phyloP scores from a whole-genome alignment of 2,797 vertebrate genomes.

The Sebastes umbrosus region DNA sequence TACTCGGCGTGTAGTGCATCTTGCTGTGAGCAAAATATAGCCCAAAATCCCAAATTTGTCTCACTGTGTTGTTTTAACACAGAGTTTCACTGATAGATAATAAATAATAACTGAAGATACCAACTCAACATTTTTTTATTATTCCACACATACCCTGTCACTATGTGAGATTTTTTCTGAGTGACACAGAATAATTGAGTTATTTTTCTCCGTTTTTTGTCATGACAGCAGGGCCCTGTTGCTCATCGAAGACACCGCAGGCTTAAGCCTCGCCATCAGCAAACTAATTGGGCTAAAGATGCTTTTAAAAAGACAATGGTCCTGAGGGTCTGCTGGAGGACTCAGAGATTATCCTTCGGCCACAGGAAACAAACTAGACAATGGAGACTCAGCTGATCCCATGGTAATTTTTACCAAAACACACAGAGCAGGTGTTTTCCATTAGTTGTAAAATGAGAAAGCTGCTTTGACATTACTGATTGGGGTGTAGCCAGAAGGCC shows the following conservation, averaged over 20 bases:
- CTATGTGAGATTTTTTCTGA: not conserved
- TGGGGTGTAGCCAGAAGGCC: constrained; percentile 21
- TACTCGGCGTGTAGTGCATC: not conserved
- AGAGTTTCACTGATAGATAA: not conserved
- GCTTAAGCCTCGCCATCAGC: constrained; percentile 36
- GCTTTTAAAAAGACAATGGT: constrained; percentile 62
- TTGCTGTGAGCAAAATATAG: not conserved
- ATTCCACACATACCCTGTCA: not conserved
- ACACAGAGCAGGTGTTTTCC: constrained; percentile 52
- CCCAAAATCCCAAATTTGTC: not conserved
- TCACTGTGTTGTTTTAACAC: not conserved
- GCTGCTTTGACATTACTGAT: constrained; percentile 18
- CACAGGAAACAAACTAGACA: constrained; percentile 59
- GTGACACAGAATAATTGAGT: constrained; percentile 5
- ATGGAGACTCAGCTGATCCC: constrained; percentile 26
- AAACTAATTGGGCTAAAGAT: constrained; percentile 66
- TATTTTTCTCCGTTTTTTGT: constrained; percentile 4
- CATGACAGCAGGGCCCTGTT: not conserved
- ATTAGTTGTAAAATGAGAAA: constrained; percentile 49
- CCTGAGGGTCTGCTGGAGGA: constrained; percentile 59
- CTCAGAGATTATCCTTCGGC: constrained; percentile 59
- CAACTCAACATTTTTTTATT: not conserved
- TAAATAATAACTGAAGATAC: not conserved
- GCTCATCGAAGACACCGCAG: constrained; percentile 28
- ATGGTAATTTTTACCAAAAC: constrained; percentile 35